These are phyloP conservation scores for Callaeas wilsoni DNA, from an alignment of 2,113 vertebrate genomes.

Conservation along the genomic window DNA sequence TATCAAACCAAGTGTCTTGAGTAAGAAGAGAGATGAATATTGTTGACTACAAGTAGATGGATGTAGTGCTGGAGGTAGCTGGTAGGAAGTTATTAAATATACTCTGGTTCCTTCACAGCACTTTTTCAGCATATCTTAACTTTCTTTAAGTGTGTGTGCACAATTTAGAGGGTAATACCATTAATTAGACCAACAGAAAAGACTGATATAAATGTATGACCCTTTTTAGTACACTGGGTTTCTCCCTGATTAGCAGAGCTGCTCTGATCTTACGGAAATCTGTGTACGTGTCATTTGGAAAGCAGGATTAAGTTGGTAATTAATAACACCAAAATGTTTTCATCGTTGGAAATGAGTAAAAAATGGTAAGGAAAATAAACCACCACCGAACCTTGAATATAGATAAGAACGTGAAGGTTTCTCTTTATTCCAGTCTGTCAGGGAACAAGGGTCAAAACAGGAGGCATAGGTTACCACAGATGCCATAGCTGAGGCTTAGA, in stretches of 20 bases:
- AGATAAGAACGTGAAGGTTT: neutral
- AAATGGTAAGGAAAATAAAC: neutral
- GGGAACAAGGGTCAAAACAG: neutral
- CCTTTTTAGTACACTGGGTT: neutral
- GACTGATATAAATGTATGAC: neutral
- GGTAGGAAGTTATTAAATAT: neutral
- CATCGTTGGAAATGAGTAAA: neutral
- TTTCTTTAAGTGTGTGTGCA: neutral
- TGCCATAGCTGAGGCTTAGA: neutral
- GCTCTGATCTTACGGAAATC: neutral
- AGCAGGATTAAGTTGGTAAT: neutral
- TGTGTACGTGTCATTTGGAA: neutral
- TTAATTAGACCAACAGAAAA: conserved; percentile 43
- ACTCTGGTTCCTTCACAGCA: neutral
- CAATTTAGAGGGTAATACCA: conserved; percentile 44
- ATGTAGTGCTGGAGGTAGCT: neutral
- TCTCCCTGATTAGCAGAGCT: neutral
- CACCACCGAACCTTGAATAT: too few species aligned
- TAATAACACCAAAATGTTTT: neutral
- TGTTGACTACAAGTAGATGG: neutral
- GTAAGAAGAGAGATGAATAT: neutral
- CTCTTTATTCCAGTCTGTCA: neutral
- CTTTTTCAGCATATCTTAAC: neutral
- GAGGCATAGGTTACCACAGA: neutral
- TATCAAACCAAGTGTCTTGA: neutral